phyloP scores from a whole-genome alignment of 2,888 invertebrate species.

The Xylophagus ater region DNA sequence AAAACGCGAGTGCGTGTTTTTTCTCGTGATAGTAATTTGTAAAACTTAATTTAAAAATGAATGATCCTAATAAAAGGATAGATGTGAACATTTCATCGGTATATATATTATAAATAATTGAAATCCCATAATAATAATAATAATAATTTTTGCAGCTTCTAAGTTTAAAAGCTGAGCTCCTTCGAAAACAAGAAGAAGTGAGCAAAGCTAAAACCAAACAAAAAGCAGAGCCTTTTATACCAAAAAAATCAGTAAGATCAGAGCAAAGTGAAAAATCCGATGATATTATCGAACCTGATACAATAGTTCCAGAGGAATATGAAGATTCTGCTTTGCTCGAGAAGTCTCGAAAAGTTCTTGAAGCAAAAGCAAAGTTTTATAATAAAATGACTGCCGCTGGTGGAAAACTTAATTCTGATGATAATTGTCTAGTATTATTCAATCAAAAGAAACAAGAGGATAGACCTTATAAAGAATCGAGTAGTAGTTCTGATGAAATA shows the following conservation, averaged over 20 bases:
- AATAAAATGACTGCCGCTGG: slow-evolving; percentile 37
- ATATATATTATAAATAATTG: slow-evolving; percentile 3
- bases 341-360: slow-evolving; percentile 39
- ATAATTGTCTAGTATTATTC: slow-evolving; percentile 37
- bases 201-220: slow-evolving; percentile 50
- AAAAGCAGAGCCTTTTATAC: slow-evolving; percentile 43
- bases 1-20: too few species aligned
- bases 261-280: slow-evolving; percentile 25
- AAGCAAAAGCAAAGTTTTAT: slow-evolving; percentile 39
- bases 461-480: slow-evolving; percentile 23
- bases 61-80: slow-evolving; percentile 38
- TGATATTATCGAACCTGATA: slow-evolving; percentile 31
- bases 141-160: slow-evolving; percentile 43
- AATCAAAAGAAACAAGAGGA: slow-evolving; percentile 37
- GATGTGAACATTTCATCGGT: slow-evolving; percentile 36
- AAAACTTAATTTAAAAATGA: slow-evolving; percentile 25
- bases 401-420: slow-evolving; percentile 34
- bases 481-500: slow-evolving; percentile 33
- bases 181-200: slow-evolving; percentile 77
- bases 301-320: slow-evolving; percentile 26
- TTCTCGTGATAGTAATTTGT: neutral
- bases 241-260: slow-evolving; percentile 27
- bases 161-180: slow-evolving; percentile 81
- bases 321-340: slow-evolving; percentile 32
- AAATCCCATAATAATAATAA: neutral